Base-by-base conservation (phyloP, 2,113 vertebrate species). In the Cnemophilus loriae region DNA sequence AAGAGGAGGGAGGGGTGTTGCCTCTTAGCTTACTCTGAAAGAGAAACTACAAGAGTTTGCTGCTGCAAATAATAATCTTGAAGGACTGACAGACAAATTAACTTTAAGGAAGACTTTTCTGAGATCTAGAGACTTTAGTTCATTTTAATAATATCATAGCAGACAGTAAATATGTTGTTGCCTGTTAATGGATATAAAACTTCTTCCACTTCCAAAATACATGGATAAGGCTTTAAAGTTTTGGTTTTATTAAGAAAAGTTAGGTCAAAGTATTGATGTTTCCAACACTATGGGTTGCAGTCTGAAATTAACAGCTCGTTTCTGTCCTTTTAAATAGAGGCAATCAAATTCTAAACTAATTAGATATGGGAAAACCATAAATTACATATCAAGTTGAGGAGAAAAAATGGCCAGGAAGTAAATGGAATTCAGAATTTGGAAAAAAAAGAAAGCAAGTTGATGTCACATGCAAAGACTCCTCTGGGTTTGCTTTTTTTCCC, bases 191-290 rank as follows among this genome's bases (percentile, higher is more conserved):
- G 81, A 91, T 89, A 96, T 95, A 97, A 98, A 98, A 97, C 59
- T 89, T 91, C 91, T 95, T 96, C 93, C 86, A 49, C 49, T 89
- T 94, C 91, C 57, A 86, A 93, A 97, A 98, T 96, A 83, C 86
- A 95, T 88, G 75, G 80, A 44, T 92, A 95, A 97, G 85, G 70
- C 79, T 97, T 98, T 95, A 95, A 96, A 93, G 90, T 77, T 90
- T 49, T 57, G 89, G 94, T 96, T 98, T 98, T 97, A 97, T 96
- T 94, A 95, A 97, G 89, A 97, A 97, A 98, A 98, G 93, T 67
- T 46, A 92, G 89, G 93, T 97, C 91, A 93, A 96, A 94, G 59
- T 98, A 98, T 98, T 98, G 97, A 99, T 97, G 96, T 97, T 97
- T 47, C 87, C 90, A 97, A 98, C 93, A 94, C 56, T 97, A 95